These are phyloP conservation scores for Listrodromus nycthemerus DNA, from an alignment of 2,888 invertebrate species.

Conservation along the genomic window DNA sequence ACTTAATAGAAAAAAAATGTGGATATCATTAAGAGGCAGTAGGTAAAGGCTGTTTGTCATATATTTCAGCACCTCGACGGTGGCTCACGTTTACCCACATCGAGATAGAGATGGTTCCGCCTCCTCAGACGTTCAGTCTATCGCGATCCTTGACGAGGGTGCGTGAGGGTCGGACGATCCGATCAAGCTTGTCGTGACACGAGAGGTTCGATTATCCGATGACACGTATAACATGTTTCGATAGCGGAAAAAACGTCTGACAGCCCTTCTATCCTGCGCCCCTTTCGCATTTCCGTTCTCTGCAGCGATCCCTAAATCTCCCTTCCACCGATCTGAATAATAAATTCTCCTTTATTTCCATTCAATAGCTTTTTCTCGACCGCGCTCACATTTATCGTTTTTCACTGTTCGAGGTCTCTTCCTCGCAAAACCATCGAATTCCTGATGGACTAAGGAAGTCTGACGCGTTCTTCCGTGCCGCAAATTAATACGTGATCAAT, in stretches of 20 bases:
- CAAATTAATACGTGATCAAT: constrained; percentile 75
- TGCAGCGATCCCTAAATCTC: neutral
- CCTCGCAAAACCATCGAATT: constrained; percentile 13
- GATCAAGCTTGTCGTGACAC: constrained; percentile 30
- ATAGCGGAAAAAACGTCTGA: neutral
- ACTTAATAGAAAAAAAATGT: neutral
- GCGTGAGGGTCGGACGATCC: constrained; percentile 18
- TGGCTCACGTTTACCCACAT: constrained; percentile 1
- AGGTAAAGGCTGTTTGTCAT: neutral
- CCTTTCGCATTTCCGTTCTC: neutral
- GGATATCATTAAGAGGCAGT: neutral
- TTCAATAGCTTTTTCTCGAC: neutral
- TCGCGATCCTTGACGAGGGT: constrained; percentile 7
- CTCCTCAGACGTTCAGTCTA: neutral
- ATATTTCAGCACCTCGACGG: neutral
- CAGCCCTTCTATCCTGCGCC: neutral
- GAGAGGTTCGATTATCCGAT: constrained; percentile 23
- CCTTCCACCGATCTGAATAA: neutral
- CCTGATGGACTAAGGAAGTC: neutral
- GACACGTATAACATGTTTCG: constrained; percentile 19
- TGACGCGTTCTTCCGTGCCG: constrained; percentile 41
- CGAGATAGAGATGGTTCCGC: neutral
- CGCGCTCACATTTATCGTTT: constrained; percentile 10
- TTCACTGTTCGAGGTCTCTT: neutral
- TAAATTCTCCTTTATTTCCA: constrained; percentile 7